A percentile compares a stretch with the other conserved stretches of the same genome.
phyloP scores from a whole-genome alignment of 2,113 vertebrate genomes.

The Crypturellus undulatus region DNA sequence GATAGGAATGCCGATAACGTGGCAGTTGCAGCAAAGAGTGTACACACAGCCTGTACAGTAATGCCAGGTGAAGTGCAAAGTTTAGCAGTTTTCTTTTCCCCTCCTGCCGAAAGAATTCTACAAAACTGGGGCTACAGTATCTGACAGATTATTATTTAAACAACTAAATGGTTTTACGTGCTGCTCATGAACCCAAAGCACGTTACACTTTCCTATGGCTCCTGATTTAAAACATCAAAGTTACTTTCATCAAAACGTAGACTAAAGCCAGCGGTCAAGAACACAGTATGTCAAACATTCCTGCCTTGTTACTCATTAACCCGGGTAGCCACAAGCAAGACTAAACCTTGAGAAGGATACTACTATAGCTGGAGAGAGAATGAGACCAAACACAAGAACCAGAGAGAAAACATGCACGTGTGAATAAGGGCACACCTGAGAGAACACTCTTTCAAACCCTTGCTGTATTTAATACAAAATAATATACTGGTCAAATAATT shows the following conservation, averaged over 20 bases:
- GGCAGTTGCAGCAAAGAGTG: not conserved
- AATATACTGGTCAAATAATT: not conserved
- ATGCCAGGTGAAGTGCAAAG: not conserved
- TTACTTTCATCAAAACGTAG: conserved; percentile 10
- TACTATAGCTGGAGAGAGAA: not conserved
- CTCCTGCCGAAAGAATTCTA: not conserved
- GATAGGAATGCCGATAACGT: conserved; percentile 11
- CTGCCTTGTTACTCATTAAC: conserved; percentile 71
- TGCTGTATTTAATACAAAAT: not conserved
- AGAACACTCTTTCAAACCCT: not conserved
- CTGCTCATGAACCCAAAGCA: not conserved
- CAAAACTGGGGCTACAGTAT: not conserved
- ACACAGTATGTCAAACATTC: conserved; percentile 53
- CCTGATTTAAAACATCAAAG: not conserved
- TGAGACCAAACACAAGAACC: no score
- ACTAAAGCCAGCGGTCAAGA: conserved; percentile 18
- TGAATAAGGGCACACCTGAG: not conserved
- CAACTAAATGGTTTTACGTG: not conserved
- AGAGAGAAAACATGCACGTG: not conserved
- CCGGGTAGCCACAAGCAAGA: not conserved
- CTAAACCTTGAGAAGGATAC: not conserved
- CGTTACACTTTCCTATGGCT: not conserved
- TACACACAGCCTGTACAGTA: not conserved
- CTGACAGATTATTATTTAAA: not conserved
- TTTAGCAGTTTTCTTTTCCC: not conserved